Evolutionary conservation across 2,113 vertebrate species (phyloP).

Genomic region (Thomomys bottae): DNA sequence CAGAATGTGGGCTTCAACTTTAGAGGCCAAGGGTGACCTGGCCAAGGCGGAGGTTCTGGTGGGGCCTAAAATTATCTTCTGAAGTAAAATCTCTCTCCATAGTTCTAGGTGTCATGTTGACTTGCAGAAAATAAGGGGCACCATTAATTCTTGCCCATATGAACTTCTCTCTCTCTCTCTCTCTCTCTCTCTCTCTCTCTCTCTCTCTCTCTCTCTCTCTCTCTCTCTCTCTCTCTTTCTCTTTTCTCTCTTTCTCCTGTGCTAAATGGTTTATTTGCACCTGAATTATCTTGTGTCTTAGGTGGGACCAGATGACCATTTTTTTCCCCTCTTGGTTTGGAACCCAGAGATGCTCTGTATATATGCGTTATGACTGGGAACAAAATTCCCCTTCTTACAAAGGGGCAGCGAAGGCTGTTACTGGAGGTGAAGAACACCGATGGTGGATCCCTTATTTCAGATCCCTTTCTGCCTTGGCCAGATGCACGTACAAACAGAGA

Average conservation of each 20-base stretch:
- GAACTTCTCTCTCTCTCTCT: too few relatives aligned
- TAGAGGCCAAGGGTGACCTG: not conserved
- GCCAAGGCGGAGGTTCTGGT: rapidly evolving
- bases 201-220: too few relatives aligned
- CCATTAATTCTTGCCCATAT: not conserved
- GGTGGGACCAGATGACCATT: not conserved
- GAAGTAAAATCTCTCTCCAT: not conserved
- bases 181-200: too few relatives aligned
- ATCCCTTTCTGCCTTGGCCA: not conserved
- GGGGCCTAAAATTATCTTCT: too few relatives aligned
- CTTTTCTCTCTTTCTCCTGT: not conserved
- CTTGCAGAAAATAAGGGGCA: not conserved
- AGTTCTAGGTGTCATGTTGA: not conserved
- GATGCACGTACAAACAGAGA: not conserved
- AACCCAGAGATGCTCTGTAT: not conserved
- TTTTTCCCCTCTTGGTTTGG: not conserved
- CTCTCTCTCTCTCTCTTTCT: too few relatives aligned
- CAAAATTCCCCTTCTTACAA: not conserved
- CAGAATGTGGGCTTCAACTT: not conserved
- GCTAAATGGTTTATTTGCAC: not conserved
- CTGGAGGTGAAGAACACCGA: not conserved
- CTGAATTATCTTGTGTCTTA: not conserved
- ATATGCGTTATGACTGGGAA: too few relatives aligned
- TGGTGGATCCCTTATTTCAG: not conserved
- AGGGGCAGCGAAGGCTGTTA: not conserved